Base-by-base conservation (phyloP, 2,888 invertebrate genomes). In the Drosophila picticornis region DNA sequence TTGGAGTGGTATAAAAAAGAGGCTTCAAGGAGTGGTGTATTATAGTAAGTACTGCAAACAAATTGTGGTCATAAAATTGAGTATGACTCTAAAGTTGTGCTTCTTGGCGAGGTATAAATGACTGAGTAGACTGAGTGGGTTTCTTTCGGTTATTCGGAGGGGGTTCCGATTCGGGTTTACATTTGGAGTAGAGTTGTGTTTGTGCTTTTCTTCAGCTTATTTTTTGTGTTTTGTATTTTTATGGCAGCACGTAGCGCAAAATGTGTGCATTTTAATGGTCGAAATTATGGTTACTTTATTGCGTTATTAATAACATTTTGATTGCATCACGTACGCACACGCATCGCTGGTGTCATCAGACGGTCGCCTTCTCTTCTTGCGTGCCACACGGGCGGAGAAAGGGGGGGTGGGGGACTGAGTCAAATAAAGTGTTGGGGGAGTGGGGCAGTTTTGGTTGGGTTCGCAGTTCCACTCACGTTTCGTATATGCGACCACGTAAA, bases 301-400 rank as follows among this genome's bases (percentile, higher is more conserved):
- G 88, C 86, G 80, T 81, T 84, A 91, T 88, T 88, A 90, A 81
- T 84, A 88, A 90, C 83, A 84, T 83, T 87, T 87, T 87, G 89
- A 87, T 87, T 89, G 90, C 87, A 84, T 84, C 87, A 87, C 87
- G 90, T 87, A 87, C 86, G 68, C 79, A 81, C 77, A 81, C 81
- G 78, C 78, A 79, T 79, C 81, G 81, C 46, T 66, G 71, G 75
- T 76, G 75, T 76, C 75, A 75, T 76, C 75, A 16, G 70, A 59
- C 63, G 53, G 25, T 52, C 22, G 46, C 51, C 50, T 72, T 52
- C 55, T 29, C 31, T 32, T 31, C 22, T 27, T 38, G 43, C 36
- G 52, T 48, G 40, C n/a, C 11, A 25, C n/a, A 53, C 31, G 13
- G 34, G 31, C 16, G 13, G 10, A 22, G 40, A 2, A 4, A 0